Base-by-base conservation (phyloP, 2,113 vertebrate species). In the Gnathonemus longibarbis region DNA sequence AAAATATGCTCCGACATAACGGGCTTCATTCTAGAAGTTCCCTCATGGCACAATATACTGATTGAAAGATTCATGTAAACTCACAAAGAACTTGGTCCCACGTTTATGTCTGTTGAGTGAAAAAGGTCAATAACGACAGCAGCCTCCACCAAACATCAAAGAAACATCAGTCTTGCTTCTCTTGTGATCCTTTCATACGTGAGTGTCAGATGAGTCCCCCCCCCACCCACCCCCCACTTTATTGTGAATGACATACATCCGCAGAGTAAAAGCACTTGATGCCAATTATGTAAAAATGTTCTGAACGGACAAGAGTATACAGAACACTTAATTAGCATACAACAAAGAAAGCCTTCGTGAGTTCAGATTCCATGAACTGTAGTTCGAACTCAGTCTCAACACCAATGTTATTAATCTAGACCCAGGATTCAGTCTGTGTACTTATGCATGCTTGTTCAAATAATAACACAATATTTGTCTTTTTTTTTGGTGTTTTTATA, bases 281-380 rank as follows among this genome's bases (percentile, higher is more conserved):
- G 89, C 77, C 86, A 52, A 56, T 80, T 87, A 50, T 90, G 21
- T 24, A 52, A 90, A 48, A 66, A 87, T 62, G 87, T 84, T 66
- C 4, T 17, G 56, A 93, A 91, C 89, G 89, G 89, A 90, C n/a
- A 62, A 94, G 90, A 92, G 89, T 90, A 89, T 91, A 92, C 91
- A 93, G 91, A 92, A 92, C 92, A 94, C 86, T 91, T 91, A 84
- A 86, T 91, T 90, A 93, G 92, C 83, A 89, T 89, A 93, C 93
- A 91, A 92, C 89, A 92, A 91, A 93, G 90, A 90, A 93, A 93
- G 88, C 77, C 83, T 89, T 91, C 89, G 86, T 66, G 89, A 89
- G 53, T 52, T 66, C 90, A 74, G 89, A 92, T 87, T 89, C 56
- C 89, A 84, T 46, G 35, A 52, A 49, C 39, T 92, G 89, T 92